Conservation (phyloP, 1,140 invertebrate genomes). For the Drepana arcuata region DNA sequence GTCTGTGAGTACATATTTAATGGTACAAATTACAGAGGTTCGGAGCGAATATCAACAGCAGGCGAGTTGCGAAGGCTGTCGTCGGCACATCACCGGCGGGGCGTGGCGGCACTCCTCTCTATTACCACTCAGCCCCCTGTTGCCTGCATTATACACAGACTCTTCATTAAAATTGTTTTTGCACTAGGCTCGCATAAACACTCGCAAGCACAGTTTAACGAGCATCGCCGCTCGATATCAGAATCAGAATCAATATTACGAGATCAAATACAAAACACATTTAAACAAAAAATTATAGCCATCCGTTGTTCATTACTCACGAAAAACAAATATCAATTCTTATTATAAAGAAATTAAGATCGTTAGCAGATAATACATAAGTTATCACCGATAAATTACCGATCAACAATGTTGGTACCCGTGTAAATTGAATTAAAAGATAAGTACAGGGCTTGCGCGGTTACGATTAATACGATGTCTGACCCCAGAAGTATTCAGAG, state of each 20-base stretch:
- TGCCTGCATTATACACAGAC: conserved; percentile 18
- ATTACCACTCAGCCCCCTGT: conserved; percentile 40
- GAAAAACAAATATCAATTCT: not conserved
- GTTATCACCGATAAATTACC: conserved; percentile 49
- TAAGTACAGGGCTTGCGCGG: conserved; percentile 53
- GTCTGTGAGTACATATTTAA: no score
- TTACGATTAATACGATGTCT: conserved; percentile 47
- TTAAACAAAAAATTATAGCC: conserved; percentile 22
- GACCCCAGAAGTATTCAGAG: conserved; percentile 28
- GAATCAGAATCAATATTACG: no score
- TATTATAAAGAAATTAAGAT: conserved; percentile 58
- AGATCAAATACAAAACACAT: not conserved
- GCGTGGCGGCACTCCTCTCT: conserved; percentile 58
- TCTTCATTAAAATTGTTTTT: conserved; percentile 29
- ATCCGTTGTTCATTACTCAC: no score
- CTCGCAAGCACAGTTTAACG: no score
- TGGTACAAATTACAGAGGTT: not conserved
- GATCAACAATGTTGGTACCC: conserved; percentile 44
- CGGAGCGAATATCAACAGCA: conserved; percentile 26
- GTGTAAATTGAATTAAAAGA: conserved; percentile 67
- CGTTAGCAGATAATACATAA: conserved; percentile 44
- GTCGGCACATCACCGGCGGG: conserved; percentile 32
- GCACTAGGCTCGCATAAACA: no score
- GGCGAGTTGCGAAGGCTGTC: conserved; percentile 35
- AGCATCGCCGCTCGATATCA: no score